phyloP scores from a whole-genome alignment of 1,140 invertebrate genomes.

The Stegodyphus mimosarum region DNA sequence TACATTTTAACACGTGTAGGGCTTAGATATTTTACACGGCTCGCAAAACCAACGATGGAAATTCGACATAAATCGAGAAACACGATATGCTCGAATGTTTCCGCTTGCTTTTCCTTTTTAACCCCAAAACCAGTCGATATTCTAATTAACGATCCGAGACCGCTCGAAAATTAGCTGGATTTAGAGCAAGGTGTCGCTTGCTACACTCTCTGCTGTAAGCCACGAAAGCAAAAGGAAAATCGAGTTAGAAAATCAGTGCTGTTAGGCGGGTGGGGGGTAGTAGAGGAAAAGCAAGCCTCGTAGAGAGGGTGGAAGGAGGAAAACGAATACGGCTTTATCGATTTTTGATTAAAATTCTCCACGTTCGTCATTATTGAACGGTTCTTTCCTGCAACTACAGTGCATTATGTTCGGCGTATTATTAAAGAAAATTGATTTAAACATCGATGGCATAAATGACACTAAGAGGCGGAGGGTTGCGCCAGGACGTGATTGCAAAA shows the following conservation, averaged over 20 bases:
- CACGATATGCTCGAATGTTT: constrained; percentile 42
- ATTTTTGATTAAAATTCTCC: constrained; percentile 60
- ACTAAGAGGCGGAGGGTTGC: constrained; percentile 24
- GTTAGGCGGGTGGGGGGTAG: not conserved
- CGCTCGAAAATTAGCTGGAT: constrained; percentile 53
- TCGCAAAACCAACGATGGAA: constrained; percentile 41
- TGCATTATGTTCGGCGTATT: constrained; percentile 58
- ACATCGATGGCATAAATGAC: constrained; percentile 56
- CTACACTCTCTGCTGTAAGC: not conserved
- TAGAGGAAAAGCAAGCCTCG: constrained; percentile 21
- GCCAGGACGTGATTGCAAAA: constrained; percentile 31
- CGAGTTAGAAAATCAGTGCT: constrained; percentile 58
- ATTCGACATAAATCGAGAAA: constrained; percentile 53
- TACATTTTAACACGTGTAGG: constrained; percentile 50
- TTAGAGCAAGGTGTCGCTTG: constrained; percentile 35
- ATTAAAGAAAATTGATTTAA: constrained; percentile 61
- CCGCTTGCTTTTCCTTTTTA: constrained; percentile 53
- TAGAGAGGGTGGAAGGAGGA: constrained; percentile 30
- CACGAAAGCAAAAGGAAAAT: constrained; percentile 57
- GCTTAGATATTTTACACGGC: constrained; percentile 38
- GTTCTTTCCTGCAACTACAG: constrained; percentile 44
- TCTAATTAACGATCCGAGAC: constrained; percentile 50
- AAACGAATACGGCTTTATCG: constrained; percentile 60
- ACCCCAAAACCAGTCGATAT: constrained; percentile 53
- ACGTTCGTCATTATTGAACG: constrained; percentile 58